phyloP scores from a whole-genome alignment of 2,113 vertebrate genomes.

The Oxygymnocypris stewartii region DNA sequence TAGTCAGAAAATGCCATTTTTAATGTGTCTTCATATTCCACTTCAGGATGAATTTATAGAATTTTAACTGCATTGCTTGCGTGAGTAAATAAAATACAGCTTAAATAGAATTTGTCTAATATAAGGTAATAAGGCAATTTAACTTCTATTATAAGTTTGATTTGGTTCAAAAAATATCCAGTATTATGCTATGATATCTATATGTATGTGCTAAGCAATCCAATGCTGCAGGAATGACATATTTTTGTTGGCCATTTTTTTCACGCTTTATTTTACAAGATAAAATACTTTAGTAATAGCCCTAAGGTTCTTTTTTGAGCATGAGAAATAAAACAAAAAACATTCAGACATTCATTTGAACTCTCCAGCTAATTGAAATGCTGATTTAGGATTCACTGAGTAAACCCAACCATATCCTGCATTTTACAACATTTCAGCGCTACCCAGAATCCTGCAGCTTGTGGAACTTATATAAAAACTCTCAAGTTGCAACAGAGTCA shows the following conservation, averaged over 20 bases:
- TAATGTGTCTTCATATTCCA: neutral
- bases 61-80: neutral
- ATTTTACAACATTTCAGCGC: neutral
- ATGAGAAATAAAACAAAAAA: neutral
- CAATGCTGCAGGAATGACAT: neutral
- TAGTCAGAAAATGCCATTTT: neutral
- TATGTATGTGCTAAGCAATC: neutral
- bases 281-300: neutral
- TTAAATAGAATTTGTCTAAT: neutral
- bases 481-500: neutral
- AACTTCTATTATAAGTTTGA: neutral
- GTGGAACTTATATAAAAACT: conserved; percentile 1
- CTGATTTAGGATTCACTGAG: too few species aligned
- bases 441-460: neutral
- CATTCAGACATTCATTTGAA: neutral
- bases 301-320: neutral
- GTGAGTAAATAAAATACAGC: neutral
- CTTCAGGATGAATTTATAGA: neutral
- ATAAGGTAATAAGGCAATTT: neutral
- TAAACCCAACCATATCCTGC: too few species aligned
- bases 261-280: neutral
- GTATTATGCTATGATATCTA: neutral
- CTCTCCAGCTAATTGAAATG: neutral
- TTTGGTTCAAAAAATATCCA: neutral
- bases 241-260: neutral